A percentile compares a stretch with the other conserved stretches of the same genome.
These are phyloP conservation scores for Chrysolina oricalcia DNA, from an alignment of 2,888 invertebrate genomes.

Conservation along the genomic window DNA sequence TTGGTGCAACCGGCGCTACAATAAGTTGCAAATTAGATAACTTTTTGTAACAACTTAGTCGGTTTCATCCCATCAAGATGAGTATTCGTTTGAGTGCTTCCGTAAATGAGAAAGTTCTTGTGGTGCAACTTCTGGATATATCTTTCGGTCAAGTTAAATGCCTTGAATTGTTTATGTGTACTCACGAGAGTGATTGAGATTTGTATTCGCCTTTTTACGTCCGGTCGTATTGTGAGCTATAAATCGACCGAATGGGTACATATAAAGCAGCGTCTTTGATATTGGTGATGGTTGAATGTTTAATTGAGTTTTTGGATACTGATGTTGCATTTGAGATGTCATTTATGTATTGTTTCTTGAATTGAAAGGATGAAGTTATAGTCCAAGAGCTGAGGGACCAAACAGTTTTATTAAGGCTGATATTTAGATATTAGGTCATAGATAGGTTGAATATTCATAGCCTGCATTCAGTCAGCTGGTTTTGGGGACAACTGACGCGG, in stretches of 20 bases:
- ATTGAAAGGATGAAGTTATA: too few species aligned
- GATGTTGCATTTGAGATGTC: too few species aligned
- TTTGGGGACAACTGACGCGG: too few species aligned
- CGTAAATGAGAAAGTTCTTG: constrained; percentile 20
- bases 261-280: too few species aligned
- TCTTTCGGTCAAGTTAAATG: constrained; percentile 16
- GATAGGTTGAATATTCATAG: too few species aligned
- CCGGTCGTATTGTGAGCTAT: neutral
- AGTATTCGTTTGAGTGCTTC: constrained; percentile 27
- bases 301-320: too few species aligned
- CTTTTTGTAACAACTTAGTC: constrained; percentile 29
- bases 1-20: constrained; percentile 19
- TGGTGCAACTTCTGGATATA: neutral
- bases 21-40: constrained; percentile 36
- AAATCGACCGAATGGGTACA: neutral
- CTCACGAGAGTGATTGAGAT: neutral
- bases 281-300: too few species aligned
- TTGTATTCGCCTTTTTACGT: neutral
- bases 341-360: too few species aligned
- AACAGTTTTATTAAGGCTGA: too few species aligned
- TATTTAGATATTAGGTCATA: too few species aligned
- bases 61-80: constrained; percentile 29
- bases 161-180: constrained; percentile 8
- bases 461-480: too few species aligned
- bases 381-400: too few species aligned